phyloP scores from a whole-genome alignment of 2,797 vertebrate species.

The Gymnothorax reevesii region DNA sequence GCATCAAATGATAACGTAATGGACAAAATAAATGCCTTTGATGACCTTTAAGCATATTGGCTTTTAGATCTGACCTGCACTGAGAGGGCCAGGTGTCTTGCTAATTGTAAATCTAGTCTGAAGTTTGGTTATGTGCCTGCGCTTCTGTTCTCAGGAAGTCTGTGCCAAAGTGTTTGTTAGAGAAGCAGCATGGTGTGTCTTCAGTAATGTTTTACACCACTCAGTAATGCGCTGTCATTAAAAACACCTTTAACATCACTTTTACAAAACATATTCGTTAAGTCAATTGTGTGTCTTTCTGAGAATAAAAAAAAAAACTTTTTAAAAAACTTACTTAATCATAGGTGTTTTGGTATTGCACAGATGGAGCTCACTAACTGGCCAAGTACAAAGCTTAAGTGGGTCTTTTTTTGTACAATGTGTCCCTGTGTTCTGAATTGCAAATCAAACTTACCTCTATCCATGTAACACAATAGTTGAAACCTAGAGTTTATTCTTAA shows the following conservation, averaged over 20 bases:
- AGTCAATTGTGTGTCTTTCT: background rate
- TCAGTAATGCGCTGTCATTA: background rate
- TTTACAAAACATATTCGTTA: background rate
- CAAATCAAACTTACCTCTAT: background rate
- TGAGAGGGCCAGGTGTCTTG: background rate
- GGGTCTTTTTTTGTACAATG: background rate
- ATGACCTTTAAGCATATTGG: slow-evolving; percentile 1
- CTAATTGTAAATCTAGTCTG: background rate
- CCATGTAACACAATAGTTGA: no score
- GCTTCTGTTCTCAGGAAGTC: background rate
- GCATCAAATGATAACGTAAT: background rate
- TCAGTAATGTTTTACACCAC: background rate
- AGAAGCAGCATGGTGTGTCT: background rate
- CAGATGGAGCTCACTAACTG: background rate
- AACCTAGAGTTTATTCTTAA: background rate
- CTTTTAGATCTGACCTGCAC: background rate
- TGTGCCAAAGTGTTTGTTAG: background rate
- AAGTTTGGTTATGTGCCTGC: background rate
- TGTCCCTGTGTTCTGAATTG: background rate
- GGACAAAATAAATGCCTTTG: background rate
- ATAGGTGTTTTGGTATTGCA: background rate
- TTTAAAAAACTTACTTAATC: background rate
- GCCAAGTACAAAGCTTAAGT: background rate
- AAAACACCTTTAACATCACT: background rate
- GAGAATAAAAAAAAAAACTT: background rate